Base-by-base conservation (phyloP, 2,888 invertebrate genomes). In the Cactoblastis cactorum region DNA sequence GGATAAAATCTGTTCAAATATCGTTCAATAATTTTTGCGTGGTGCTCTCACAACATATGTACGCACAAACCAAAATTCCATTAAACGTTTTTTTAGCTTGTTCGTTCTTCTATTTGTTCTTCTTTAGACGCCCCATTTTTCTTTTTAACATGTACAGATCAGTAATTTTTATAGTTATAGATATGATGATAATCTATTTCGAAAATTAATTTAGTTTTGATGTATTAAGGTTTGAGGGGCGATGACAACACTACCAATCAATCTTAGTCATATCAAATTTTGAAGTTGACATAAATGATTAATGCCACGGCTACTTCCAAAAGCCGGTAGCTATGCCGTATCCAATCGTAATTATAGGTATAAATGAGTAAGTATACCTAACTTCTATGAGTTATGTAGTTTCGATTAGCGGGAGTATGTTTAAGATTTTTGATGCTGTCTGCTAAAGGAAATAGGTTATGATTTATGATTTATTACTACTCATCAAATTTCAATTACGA, bases 281-380 rank as follows among this genome's bases (percentile, higher is more conserved):
- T 80, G 80, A 83, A 82, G 83, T 81, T 81, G 86, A 87, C 85
- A 81, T 71, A 80, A 81, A 83, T 87, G 88, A 88, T 88, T 85
- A 83, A 88, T 88, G 83, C 65, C 69, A 62, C 63, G 68, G 65
- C 72, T 74, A 76, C 72, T 77, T 72, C 73, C 71, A 61, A 58
- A 71, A 76, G 67, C 70, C 67, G 71, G 64, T 61, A 62, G 63
- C 62, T 58, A 57, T 62, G 63, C 73, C 69, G 65, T 66, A 70
- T 67, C 73, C 71, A 69, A 63, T 65, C 62, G 63, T 77, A 73
- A 76, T 75, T 73, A 8, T 28, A 28, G 5, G 71, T 75, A 76
- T 74, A 55, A 53, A 53, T 51, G 34, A 14, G 17, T 34, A 34
- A 34, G 3, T 37, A 17, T 17, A 8, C 5, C 28, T 17, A 37